phyloP scores from a whole-genome alignment of 2,113 vertebrate species.

The Tetrax tetrax region DNA sequence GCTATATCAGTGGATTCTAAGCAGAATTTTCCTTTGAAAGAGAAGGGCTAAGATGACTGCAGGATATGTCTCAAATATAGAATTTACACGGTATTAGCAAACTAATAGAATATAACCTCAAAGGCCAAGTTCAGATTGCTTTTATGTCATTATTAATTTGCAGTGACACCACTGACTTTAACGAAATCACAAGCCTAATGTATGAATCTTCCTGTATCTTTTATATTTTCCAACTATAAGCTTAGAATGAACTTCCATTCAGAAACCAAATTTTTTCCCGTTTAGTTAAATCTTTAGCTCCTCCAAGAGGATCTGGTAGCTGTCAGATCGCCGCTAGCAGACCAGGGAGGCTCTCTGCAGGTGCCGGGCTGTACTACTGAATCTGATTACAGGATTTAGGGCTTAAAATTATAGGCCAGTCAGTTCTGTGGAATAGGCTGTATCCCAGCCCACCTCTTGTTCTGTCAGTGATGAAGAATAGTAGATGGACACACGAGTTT shows the following conservation, averaged over 20 bases:
- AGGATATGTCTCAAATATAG: background rate
- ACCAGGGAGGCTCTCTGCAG: background rate
- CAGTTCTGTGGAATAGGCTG: background rate
- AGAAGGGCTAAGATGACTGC: background rate
- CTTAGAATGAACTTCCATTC: background rate
- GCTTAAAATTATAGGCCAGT: slow-evolving; percentile 20
- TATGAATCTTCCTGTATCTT: background rate
- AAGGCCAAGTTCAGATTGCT: background rate
- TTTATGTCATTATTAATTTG: slow-evolving; percentile 11
- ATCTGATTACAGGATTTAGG: slow-evolving; percentile 42
- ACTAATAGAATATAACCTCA: slow-evolving; percentile 14
- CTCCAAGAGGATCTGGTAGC: background rate
- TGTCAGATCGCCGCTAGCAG: background rate
- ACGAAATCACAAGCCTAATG: background rate
- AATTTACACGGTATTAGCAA: slow-evolving; percentile 17
- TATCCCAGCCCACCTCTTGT: background rate
- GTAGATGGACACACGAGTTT: background rate
- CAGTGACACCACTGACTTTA: background rate
- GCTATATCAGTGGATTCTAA: background rate
- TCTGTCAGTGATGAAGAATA: background rate
- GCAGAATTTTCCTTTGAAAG: background rate
- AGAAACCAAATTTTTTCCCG: slow-evolving; percentile 25
- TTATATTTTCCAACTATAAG: background rate
- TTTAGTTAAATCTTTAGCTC: slow-evolving; percentile 1
- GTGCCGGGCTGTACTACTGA: background rate